phyloP scores from a whole-genome alignment of 2,113 vertebrate species.

The Larimichthys crocea region DNA sequence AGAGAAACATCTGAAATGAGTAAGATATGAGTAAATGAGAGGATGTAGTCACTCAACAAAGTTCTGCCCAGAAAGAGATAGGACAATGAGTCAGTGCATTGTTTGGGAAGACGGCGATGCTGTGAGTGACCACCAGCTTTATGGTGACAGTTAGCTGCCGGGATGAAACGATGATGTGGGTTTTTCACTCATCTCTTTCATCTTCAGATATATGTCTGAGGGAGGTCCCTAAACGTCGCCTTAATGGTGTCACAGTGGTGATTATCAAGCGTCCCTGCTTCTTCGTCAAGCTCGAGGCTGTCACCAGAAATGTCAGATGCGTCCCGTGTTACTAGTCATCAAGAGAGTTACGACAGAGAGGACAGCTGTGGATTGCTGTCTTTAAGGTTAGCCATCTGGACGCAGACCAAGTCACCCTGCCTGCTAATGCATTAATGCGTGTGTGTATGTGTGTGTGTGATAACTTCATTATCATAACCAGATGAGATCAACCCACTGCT shows the following conservation, averaged over 20 bases:
- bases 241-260: conserved; percentile 81
- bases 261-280: conserved; percentile 72
- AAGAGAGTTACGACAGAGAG: conserved; percentile 40
- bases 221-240: conserved; percentile 74
- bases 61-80: conserved; percentile 23
- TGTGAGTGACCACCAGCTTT: conserved; percentile 26
- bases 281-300: conserved; percentile 64
- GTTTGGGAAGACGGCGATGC: conserved; percentile 24
- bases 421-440: conserved; percentile 4
- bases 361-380: conserved; percentile 64
- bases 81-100: conserved; percentile 18
- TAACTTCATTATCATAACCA: conserved; percentile 10
- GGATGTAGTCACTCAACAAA: conserved; percentile 34
- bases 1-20: conserved; percentile 45
- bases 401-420: conserved; percentile 19
- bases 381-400: conserved; percentile 76
- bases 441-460: neutral
- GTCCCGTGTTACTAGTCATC: conserved; percentile 66
- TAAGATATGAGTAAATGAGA: conserved; percentile 39
- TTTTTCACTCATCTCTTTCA: conserved; percentile 65
- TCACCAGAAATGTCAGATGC: conserved; percentile 78
- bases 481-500: conserved; percentile 11
- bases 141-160: conserved; percentile 30
- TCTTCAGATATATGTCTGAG: conserved; percentile 74
- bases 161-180: conserved; percentile 56